Conservation (phyloP, 2,797 vertebrate species). For the Takifugu ocellatus region DNA sequence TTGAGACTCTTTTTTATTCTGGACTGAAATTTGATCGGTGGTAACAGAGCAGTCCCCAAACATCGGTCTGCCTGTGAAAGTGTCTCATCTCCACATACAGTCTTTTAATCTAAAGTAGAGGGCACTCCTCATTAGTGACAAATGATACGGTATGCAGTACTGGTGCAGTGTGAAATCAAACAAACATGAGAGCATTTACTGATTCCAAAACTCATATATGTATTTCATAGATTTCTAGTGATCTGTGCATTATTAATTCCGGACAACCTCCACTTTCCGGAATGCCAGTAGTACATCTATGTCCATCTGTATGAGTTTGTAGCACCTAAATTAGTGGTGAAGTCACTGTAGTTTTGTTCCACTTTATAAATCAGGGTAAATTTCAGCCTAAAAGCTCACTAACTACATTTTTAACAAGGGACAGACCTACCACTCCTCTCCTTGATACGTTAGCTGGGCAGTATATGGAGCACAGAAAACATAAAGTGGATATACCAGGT, state of each 20-base stretch:
- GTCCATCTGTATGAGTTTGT: neutral
- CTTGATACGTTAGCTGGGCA: conserved; percentile 38
- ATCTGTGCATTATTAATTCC: too few relatives aligned
- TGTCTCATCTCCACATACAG: conserved; percentile 33
- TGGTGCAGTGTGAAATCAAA: too few relatives aligned
- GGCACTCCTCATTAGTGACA: conserved; percentile 18
- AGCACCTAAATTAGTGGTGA: conserved; percentile 13
- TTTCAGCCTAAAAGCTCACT: conserved; percentile 21
- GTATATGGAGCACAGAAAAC: conserved; percentile 25
- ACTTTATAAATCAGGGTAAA: conserved; percentile 24
- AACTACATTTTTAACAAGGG: conserved; percentile 22
- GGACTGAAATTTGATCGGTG: conserved; percentile 66
- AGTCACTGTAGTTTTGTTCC: conserved; percentile 6
- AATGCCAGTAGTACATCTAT: too few relatives aligned
- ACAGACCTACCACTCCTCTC: conserved; percentile 31
- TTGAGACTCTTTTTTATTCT: conserved; percentile 69
- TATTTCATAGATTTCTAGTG: too few relatives aligned
- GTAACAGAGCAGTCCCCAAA: conserved; percentile 64
- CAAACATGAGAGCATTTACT: too few relatives aligned
- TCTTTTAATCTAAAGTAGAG: conserved; percentile 14
- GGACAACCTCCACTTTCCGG: too few relatives aligned
- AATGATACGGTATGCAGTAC: neutral
- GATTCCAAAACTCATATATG: too few relatives aligned
- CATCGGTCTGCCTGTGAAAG: conserved; percentile 40
- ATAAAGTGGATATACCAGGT: conserved; percentile 64